Conservation (phyloP, 2,888 invertebrate species). For the Plebejus argus region DNA sequence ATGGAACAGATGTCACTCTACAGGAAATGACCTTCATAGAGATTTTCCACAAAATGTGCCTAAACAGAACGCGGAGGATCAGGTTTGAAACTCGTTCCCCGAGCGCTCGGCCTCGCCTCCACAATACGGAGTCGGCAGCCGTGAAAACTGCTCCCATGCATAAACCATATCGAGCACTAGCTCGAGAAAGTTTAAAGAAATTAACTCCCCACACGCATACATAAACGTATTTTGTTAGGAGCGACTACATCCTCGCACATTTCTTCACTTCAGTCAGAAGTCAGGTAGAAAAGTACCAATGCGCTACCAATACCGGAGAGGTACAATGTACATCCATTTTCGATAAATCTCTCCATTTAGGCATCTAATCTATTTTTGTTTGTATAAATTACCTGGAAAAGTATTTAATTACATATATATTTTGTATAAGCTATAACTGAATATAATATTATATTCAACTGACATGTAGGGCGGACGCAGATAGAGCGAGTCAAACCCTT, state of each 20-base stretch:
- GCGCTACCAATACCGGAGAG: background rate
- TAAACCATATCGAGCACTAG: background rate
- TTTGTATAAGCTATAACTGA: too few relatives aligned
- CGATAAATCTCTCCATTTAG: too few relatives aligned
- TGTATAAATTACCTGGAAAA: too few relatives aligned
- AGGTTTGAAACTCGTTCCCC: background rate
- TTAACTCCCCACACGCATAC: constrained; percentile 12
- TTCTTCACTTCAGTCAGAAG: background rate
- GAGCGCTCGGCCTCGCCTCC: background rate
- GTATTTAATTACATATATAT: too few relatives aligned
- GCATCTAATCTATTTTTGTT: too few relatives aligned
- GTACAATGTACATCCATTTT: background rate
- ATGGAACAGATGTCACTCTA: background rate
- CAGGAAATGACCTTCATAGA: background rate
- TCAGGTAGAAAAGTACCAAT: background rate
- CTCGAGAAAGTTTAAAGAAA: constrained; percentile 5
- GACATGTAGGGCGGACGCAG: background rate
- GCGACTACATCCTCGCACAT: background rate
- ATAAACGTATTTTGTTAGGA: background rate
- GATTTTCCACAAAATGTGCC: constrained; percentile 2
- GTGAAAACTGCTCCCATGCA: constrained; percentile 19
- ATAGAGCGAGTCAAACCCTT: background rate
- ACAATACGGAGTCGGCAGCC: constrained; percentile 8
- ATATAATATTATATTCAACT: too few relatives aligned
- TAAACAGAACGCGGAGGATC: background rate